A percentile compares a stretch with the other conserved stretches of the same genome.
phyloP scores from a whole-genome alignment of 2,888 invertebrate species.

The Stenchaetothrips biformis region DNA sequence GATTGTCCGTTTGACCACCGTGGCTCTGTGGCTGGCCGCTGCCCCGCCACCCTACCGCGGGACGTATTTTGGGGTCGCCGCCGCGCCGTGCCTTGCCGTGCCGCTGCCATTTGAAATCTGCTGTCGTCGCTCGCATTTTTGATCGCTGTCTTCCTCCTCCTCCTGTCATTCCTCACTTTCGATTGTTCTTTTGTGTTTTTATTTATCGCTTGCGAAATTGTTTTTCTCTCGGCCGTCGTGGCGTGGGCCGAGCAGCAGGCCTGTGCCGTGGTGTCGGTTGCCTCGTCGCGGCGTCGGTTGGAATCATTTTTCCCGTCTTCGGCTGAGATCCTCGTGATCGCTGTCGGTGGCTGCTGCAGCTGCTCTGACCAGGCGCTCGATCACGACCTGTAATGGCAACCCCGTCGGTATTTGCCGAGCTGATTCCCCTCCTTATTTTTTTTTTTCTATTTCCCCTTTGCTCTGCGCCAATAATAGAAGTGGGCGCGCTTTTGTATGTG shows the following conservation, averaged over 20 bases:
- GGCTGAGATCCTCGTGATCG: neutral
- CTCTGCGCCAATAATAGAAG: neutral
- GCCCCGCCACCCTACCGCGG: too few relatives aligned
- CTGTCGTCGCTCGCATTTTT: neutral
- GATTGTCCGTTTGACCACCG: neutral
- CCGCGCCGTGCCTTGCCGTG: too few relatives aligned
- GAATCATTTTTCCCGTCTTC: too few relatives aligned
- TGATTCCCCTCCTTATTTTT: neutral
- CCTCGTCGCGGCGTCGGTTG: neutral
- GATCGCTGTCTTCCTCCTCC: neutral
- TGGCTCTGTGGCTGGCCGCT: too few relatives aligned
- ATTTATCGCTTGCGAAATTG: too few relatives aligned
- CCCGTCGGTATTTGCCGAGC: neutral
- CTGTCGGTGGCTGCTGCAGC: neutral
- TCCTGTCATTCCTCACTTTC: neutral
- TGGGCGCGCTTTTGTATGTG: conserved; percentile 23
- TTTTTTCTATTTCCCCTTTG: neutral
- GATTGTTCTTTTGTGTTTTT: neutral
- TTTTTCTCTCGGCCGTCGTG: neutral
- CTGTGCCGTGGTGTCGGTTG: neutral
- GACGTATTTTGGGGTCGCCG: too few relatives aligned
- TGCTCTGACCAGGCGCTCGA: neutral
- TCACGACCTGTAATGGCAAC: neutral
- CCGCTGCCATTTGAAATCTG: too few relatives aligned
- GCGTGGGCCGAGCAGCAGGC: neutral